Conservation (phyloP, 1,140 invertebrate species). For the Centruroides sculpturatus region DNA sequence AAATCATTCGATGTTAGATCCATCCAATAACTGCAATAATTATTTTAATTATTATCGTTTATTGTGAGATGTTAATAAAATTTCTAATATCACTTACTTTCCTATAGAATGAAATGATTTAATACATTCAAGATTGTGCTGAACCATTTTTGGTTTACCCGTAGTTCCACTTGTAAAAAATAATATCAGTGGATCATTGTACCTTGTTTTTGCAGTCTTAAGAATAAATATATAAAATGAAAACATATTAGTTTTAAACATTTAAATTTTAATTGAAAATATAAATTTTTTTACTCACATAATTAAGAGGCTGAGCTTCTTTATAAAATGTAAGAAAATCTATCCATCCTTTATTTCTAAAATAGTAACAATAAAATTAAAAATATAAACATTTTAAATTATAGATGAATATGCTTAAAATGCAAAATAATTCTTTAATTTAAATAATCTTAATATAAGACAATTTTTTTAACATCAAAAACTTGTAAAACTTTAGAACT, state of each 20-base stretch:
- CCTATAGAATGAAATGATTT: conserved; percentile 29
- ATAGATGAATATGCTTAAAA: background rate
- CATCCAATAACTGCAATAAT: conserved; percentile 24
- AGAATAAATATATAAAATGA: background rate
- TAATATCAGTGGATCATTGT: conserved; percentile 28
- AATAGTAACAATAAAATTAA: background rate
- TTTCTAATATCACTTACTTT: conserved; percentile 18
- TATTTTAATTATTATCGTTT: conserved; percentile 10
- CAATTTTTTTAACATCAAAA: background rate
- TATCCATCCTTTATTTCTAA: conserved; percentile 1
- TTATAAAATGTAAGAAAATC: background rate
- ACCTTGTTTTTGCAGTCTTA: conserved; percentile 23
- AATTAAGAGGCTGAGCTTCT: background rate
- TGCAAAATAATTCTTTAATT: background rate
- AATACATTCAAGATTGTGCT: conserved; percentile 33
- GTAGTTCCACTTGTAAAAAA: conserved; percentile 40
- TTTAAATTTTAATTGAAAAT: no score
- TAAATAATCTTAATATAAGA: background rate
- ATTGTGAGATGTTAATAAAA: conserved; percentile 5
- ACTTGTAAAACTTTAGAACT: background rate
- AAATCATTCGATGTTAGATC: conserved; percentile 24
- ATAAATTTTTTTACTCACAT: background rate
- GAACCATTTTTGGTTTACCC: conserved; percentile 37
- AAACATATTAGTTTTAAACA: no score
- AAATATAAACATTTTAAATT: background rate